Evolutionary conservation across 1,140 invertebrate genomes (phyloP).

Genomic region (Orussus abietinus): DNA sequence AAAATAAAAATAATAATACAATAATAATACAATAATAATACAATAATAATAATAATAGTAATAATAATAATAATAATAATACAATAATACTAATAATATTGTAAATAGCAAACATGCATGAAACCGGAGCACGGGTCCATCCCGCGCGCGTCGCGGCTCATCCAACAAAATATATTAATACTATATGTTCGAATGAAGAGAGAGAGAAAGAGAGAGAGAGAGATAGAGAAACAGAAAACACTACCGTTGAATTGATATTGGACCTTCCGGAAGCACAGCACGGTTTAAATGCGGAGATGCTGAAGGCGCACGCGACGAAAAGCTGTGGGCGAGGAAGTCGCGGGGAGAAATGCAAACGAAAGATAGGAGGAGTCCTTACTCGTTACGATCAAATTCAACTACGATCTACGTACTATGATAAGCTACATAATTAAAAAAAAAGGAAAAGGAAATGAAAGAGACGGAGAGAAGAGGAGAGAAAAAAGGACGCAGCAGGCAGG

Average conservation of each 20-base stretch:
- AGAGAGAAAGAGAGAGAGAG: slow-evolving; percentile 10
- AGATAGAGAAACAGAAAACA: slow-evolving; percentile 10
- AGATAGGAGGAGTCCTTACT: too few relatives aligned
- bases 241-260: too few relatives aligned
- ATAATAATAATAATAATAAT: slow-evolving; percentile 35
- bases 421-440: slow-evolving; percentile 14
- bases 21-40: slow-evolving; percentile 16
- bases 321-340: too few relatives aligned
- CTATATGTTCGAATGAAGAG: slow-evolving; percentile 29
- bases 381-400: slow-evolving; percentile 16
- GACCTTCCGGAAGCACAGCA: too few relatives aligned
- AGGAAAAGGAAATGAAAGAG: slow-evolving; percentile 11
- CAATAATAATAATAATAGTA: slow-evolving; percentile 23
- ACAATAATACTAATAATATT: slow-evolving; percentile 39
- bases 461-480: slow-evolving; percentile 15
- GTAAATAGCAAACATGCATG: slow-evolving; percentile 46
- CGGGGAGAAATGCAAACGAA: too few relatives aligned
- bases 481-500: slow-evolving; percentile 24
- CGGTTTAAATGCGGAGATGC: too few relatives aligned
- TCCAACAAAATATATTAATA: slow-evolving; percentile 53
- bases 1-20: slow-evolving; percentile 12
- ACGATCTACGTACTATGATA: slow-evolving; percentile 17
- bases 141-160: slow-evolving; percentile 28
- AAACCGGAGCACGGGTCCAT: slow-evolving; percentile 27
- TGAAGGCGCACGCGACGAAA: too few relatives aligned